Percentiles rank a stretch among this genome's conserved stretches.
These are phyloP conservation scores for Eristalis pertinax DNA, from an alignment of 2,888 invertebrate genomes.

Conservation along the genomic window DNA sequence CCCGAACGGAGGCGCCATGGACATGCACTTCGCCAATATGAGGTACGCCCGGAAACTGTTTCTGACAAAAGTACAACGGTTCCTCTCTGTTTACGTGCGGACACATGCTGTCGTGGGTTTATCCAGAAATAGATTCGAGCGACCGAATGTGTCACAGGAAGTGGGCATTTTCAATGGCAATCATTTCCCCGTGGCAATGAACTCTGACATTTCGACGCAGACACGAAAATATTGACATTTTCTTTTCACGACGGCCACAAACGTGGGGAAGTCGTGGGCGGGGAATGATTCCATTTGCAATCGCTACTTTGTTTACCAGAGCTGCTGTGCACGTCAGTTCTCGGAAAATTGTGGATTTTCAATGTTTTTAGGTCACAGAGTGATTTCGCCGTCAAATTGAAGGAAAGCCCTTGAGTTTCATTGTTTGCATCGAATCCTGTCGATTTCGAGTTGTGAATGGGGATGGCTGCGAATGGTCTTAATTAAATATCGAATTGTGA, in stretches of 20 bases:
- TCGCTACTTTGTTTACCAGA: neutral
- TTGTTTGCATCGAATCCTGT: too few relatives aligned
- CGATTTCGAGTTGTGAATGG: too few relatives aligned
- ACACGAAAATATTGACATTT: neutral
- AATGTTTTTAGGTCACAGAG: too few relatives aligned
- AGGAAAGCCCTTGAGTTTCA: too few relatives aligned
- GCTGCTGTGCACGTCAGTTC: neutral
- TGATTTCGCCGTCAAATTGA: too few relatives aligned
- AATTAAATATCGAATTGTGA: too few relatives aligned
- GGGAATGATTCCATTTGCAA: neutral
- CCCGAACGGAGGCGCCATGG: conserved; percentile 96
- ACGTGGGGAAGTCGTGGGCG: neutral
- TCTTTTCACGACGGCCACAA: neutral
- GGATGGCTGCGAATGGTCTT: too few relatives aligned
- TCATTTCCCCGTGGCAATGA: neutral
- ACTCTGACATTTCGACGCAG: neutral
- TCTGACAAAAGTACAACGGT: too few relatives aligned
- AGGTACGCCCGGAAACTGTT: conserved; percentile 81
- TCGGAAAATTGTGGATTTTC: too few relatives aligned
- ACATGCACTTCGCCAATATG: conserved; percentile 97
- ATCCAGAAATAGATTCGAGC: neutral
- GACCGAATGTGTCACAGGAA: neutral
- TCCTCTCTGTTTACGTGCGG: too few relatives aligned
- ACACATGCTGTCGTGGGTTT: neutral
- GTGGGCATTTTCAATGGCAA: neutral